These are phyloP conservation scores for Platalea minor DNA, from an alignment of 2,797 vertebrate species.

Conservation along the genomic window DNA sequence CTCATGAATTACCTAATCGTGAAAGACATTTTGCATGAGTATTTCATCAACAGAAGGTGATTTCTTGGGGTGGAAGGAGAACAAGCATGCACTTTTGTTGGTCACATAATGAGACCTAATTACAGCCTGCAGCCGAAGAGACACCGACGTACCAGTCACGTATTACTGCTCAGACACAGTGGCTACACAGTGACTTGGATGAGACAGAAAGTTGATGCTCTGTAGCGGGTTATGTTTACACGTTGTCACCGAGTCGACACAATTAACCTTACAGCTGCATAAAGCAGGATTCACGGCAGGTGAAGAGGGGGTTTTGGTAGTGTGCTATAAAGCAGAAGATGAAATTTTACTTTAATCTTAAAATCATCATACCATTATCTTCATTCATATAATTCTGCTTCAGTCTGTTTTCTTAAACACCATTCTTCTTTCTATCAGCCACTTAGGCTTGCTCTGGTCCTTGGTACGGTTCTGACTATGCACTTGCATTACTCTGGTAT, in stretches of 20 bases:
- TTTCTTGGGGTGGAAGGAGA: not conserved
- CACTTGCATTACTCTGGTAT: not conserved
- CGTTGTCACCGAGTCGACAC: not conserved
- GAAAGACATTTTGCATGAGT: not conserved
- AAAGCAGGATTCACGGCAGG: accelerated
- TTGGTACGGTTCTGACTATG: not conserved
- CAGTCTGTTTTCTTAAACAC: not conserved
- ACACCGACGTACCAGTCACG: not conserved
- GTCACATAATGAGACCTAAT: not conserved
- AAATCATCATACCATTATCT: not conserved
- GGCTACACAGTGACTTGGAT: not conserved
- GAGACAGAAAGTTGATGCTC: not conserved
- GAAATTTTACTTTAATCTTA: not conserved
- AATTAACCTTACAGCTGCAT: not conserved
- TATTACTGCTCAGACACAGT: not conserved
- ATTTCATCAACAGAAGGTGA: not conserved
- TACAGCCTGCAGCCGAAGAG: not conserved
- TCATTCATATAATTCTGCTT: not conserved
- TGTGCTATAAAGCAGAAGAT: not conserved
- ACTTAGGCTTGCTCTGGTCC: not conserved
- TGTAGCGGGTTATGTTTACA: not conserved
- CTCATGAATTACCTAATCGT: not conserved
- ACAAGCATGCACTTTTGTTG: not conserved
- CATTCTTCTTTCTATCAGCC: not conserved
- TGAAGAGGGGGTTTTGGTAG: not conserved